A percentile compares a stretch with the other conserved stretches of the same genome.
These are phyloP conservation scores for Hemistola chrysoprasaria DNA, from an alignment of 2,888 invertebrate genomes.

Conservation along the genomic window DNA sequence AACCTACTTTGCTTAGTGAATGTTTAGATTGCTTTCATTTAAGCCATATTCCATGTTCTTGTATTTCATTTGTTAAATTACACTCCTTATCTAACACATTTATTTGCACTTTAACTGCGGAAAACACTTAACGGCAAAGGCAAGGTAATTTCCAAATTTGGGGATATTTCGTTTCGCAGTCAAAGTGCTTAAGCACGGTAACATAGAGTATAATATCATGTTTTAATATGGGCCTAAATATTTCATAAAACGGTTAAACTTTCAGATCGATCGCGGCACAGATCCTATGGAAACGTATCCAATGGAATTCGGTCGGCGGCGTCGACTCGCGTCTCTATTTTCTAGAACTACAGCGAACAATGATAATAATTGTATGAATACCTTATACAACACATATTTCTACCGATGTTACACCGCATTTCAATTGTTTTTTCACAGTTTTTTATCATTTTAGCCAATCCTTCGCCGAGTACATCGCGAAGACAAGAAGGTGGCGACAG, in stretches of 20 bases:
- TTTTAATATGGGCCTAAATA: too few species aligned
- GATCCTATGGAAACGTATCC: slow-evolving; percentile 85
- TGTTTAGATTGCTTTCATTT: not conserved
- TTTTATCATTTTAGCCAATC: slow-evolving; percentile 40
- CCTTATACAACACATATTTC: too few species aligned
- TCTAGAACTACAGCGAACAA: slow-evolving; percentile 32
- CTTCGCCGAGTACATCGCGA: slow-evolving; percentile 50
- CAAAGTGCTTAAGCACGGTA: too few species aligned
- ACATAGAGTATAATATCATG: too few species aligned
- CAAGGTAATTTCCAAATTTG: too few species aligned
- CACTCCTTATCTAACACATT: too few species aligned
- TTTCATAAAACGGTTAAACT: slow-evolving; percentile 4
- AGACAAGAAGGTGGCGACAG: slow-evolving; percentile 40
- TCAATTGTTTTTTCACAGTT: too few species aligned
- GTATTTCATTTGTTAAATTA: too few species aligned
- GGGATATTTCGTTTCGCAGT: too few species aligned
- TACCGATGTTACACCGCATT: slow-evolving; percentile 3
- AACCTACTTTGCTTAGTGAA: not conserved
- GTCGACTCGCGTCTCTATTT: slow-evolving; percentile 22
- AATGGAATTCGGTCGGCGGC: slow-evolving; percentile 17
- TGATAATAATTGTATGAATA: slow-evolving; percentile 42
- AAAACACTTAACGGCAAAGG: too few species aligned
- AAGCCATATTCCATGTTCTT: too few species aligned
- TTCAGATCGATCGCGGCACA: slow-evolving; percentile 86
- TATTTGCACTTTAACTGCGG: too few species aligned